phyloP scores from a whole-genome alignment of 2,113 vertebrate genomes.

The Eudyptes chrysolophus region DNA sequence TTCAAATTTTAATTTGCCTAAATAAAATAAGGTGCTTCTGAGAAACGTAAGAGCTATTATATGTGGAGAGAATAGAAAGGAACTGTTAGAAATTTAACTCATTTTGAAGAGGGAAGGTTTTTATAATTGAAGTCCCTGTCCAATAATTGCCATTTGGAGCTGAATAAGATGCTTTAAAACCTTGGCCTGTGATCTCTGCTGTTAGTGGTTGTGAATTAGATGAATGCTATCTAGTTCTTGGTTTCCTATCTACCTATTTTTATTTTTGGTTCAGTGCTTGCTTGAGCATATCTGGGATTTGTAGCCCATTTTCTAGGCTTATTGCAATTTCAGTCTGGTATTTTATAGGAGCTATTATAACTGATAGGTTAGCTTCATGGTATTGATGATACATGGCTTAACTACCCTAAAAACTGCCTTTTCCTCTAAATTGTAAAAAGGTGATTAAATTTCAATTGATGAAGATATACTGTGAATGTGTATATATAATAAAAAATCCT shows the following conservation, averaged over 20 bases:
- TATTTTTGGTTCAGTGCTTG: constrained; percentile 88
- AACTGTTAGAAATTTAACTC: not conserved
- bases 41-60: not conserved
- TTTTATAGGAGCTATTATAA: constrained; percentile 89
- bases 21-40: constrained; percentile 1
- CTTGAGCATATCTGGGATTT: constrained; percentile 86
- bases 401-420: constrained; percentile 66
- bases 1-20: constrained; percentile 30
- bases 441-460: constrained; percentile 74
- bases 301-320: constrained; percentile 88
- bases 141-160: constrained; percentile 44
- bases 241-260: constrained; percentile 82
- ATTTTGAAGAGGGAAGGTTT: not conserved
- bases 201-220: constrained; percentile 77
- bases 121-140: constrained; percentile 46
- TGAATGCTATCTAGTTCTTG: constrained; percentile 76
- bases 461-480: constrained; percentile 53
- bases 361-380: constrained; percentile 85
- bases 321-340: constrained; percentile 82
- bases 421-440: constrained; percentile 73
- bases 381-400: constrained; percentile 82
- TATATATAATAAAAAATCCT: constrained; percentile 53
- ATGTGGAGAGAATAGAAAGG: not conserved
- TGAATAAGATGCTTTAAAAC: constrained; percentile 74
- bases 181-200: constrained; percentile 79